phyloP scores from a whole-genome alignment of 2,888 invertebrate genomes.

The Netelia melanura region DNA sequence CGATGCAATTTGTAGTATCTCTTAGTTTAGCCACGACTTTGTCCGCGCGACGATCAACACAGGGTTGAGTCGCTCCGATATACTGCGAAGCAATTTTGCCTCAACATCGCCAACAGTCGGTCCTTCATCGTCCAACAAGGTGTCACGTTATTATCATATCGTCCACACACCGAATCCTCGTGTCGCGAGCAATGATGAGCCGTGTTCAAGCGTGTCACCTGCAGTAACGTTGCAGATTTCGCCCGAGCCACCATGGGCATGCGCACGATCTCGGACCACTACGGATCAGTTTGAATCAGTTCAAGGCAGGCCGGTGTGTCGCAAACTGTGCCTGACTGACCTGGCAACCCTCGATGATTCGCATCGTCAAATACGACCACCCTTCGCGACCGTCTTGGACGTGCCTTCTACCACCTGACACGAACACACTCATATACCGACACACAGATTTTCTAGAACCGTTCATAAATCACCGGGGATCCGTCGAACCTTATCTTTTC shows the following conservation, averaged over 20 bases:
- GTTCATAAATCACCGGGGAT: constrained; percentile 63
- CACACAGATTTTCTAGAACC: constrained; percentile 44
- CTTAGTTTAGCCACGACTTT: no score
- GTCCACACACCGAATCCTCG: constrained; percentile 12
- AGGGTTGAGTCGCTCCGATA: not conserved
- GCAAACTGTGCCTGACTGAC: constrained; percentile 11
- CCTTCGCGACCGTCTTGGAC: constrained; percentile 7
- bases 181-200: constrained; percentile 23
- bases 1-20: no score
- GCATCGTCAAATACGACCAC: constrained; percentile 45
- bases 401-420: constrained; percentile 9
- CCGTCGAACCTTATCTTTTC: constrained; percentile 52
- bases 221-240: constrained; percentile 43
- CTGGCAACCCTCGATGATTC: constrained; percentile 38
- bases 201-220: constrained; percentile 49
- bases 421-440: not conserved
- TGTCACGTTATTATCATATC: constrained; percentile 29
- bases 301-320: constrained; percentile 20
- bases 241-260: not conserved
- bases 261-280: constrained; percentile 29
- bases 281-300: constrained; percentile 21
- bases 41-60: no score
- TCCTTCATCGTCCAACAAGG: not conserved
- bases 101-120: not conserved
- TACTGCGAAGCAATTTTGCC: not conserved